Percentiles rank a stretch among this genome's conserved stretches.
phyloP scores from a whole-genome alignment of 2,888 invertebrate genomes.

The Lobophora halterata region DNA sequence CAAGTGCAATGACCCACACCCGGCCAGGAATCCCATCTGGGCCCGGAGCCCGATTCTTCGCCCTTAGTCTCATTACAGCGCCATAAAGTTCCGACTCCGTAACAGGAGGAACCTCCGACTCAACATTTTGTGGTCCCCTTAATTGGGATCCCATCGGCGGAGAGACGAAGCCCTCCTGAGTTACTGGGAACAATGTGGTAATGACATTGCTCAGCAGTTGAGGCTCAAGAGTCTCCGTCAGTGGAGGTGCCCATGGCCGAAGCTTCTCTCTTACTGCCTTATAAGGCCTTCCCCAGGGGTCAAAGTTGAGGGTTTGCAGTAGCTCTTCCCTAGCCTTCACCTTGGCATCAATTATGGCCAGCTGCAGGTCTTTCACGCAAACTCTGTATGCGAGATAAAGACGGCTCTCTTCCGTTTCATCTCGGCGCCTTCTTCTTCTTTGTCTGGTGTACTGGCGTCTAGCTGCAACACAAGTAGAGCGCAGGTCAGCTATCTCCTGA shows the following conservation, averaged over 20 bases:
- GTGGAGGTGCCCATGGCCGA: slow-evolving; percentile 12
- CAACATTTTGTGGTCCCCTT: too few relatives aligned
- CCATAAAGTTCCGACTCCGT: too few relatives aligned
- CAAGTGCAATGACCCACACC: too few relatives aligned
- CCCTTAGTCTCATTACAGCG: too few relatives aligned
- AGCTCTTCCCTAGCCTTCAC: not conserved
- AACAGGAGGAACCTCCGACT: too few relatives aligned
- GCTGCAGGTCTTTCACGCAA: not conserved
- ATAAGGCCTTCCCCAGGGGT: slow-evolving; percentile 6
- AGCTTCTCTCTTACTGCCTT: slow-evolving; percentile 3
- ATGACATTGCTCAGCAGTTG: not conserved
- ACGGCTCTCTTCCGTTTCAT: not conserved
- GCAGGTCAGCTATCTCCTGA: slow-evolving; percentile 1
- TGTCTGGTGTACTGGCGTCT: slow-evolving; percentile 6
- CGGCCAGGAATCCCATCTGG: too few relatives aligned
- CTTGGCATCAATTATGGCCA: not conserved
- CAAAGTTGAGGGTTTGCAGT: not conserved
- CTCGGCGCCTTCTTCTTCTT: not conserved
- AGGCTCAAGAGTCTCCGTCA: slow-evolving; percentile 2
- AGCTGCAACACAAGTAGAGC: not conserved
- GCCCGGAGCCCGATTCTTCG: too few relatives aligned
- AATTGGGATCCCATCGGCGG: too few relatives aligned
- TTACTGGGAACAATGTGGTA: not conserved
- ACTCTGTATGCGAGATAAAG: slow-evolving; percentile 1
- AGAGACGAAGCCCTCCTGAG: too few relatives aligned